phyloP scores from a whole-genome alignment of 2,888 invertebrate genomes.

The Scaptomyza flava region DNA sequence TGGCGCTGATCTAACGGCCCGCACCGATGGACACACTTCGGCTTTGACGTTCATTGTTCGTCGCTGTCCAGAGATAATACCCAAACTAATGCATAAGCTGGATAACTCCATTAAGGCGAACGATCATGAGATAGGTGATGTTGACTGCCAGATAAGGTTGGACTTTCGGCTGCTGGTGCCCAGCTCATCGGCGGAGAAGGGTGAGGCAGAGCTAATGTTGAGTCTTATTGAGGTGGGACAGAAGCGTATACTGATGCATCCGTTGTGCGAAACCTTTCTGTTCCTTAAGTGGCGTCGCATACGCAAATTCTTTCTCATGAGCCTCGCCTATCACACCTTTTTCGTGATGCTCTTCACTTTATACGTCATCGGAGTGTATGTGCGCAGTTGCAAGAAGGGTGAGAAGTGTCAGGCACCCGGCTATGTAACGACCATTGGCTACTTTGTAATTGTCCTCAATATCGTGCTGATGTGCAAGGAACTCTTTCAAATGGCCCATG shows the following conservation, averaged over 20 bases:
- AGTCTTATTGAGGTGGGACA: constrained; percentile 92
- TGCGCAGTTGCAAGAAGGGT: constrained; percentile 76
- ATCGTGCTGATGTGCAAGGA: constrained; percentile 89
- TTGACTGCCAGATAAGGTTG: constrained; percentile 92
- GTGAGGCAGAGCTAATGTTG: constrained; percentile 89
- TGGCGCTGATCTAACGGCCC: constrained; percentile 92
- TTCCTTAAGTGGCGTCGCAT: constrained; percentile 93
- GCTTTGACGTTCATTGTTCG: constrained; percentile 92
- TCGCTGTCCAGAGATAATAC: constrained; percentile 92
- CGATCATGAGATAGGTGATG: constrained; percentile 93
- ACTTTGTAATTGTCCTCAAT: constrained; percentile 88
- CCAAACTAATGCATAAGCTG: constrained; percentile 89
- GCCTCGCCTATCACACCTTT: constrained; percentile 90
- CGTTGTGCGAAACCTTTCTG: constrained; percentile 93
- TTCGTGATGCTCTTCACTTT: constrained; percentile 91
- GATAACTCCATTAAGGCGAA: constrained; percentile 91
- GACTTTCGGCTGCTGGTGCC: constrained; percentile 88
- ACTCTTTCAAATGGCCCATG: constrained; percentile 88
- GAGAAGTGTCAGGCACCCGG: constrained; percentile 73
- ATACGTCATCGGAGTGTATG: constrained; percentile 88
- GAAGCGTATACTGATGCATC: constrained; percentile 91
- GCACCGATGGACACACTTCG: constrained; percentile 92
- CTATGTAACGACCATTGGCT: constrained; percentile 85
- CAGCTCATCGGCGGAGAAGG: constrained; percentile 85
- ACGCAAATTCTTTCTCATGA: constrained; percentile 92